A percentile compares a stretch with the other conserved stretches of the same genome.
These are phyloP conservation scores for Beroe forskalii DNA, from an alignment of 37 sponge, comb jelly and placozoan genomes.

Conservation along the genomic window DNA sequence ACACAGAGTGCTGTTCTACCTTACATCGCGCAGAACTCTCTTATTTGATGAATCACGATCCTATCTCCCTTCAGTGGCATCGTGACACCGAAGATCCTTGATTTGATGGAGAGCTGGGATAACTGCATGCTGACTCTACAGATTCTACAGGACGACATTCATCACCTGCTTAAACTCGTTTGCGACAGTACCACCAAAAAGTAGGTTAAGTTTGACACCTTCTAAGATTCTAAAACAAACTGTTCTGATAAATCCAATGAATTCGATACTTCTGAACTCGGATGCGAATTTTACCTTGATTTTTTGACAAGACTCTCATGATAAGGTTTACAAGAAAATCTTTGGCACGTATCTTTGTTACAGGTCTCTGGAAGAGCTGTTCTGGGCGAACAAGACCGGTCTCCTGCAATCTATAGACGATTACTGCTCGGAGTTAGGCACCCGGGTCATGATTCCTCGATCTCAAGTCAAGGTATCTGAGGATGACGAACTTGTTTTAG, in stretches of 20 bases:
- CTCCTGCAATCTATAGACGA: background rate
- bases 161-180: background rate
- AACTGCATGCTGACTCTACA: constrained; percentile 1
- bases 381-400: background rate
- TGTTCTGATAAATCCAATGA: too few relatives aligned
- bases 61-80: background rate
- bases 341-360: too few relatives aligned
- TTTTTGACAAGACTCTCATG: too few relatives aligned
- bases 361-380: background rate
- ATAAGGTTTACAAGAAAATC: too few relatives aligned
- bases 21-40: too few relatives aligned
- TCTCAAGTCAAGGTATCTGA: background rate
- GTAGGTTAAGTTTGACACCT: too few relatives aligned
- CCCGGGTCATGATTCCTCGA: background rate
- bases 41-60: too few relatives aligned
- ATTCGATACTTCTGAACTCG: too few relatives aligned
- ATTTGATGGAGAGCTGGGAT: constrained; percentile 30
- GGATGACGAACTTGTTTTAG: background rate
- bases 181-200: too few relatives aligned
- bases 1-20: too few relatives aligned
- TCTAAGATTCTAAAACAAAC: too few relatives aligned
- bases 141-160: background rate
- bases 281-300: too few relatives aligned
- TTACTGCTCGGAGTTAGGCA: background rate
- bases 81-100: background rate